Conservation (phyloP, 2,888 invertebrate species). For the Sphaerophoria rueppellii region DNA sequence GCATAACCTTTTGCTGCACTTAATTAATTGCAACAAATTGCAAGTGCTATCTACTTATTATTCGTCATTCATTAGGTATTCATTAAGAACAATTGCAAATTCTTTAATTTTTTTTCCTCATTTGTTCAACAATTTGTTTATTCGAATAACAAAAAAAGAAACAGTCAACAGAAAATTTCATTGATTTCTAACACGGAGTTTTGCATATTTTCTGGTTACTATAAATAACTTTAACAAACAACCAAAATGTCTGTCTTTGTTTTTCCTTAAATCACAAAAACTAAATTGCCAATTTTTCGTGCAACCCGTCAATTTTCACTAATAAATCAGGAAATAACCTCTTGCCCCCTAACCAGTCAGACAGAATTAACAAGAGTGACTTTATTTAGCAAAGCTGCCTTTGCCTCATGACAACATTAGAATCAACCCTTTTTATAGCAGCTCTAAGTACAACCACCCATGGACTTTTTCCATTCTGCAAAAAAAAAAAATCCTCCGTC, state of each 20-base stretch:
- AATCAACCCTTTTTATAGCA: slow-evolving; percentile 24
- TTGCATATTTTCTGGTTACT: too few relatives aligned
- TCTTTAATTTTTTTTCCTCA: background rate
- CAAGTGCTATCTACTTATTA: background rate
- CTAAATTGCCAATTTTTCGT: background rate
- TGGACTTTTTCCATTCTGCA: slow-evolving; percentile 5
- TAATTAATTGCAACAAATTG: slow-evolving; percentile 29
- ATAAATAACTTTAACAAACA: background rate
- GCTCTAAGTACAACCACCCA: background rate
- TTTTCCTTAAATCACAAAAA: background rate
- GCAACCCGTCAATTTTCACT: slow-evolving; percentile 3
- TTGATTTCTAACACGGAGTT: too few relatives aligned
- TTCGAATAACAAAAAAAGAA: background rate
- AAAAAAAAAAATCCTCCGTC: slow-evolving; percentile 38
- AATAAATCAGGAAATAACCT: slow-evolving; percentile 21
- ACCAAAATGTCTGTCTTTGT: background rate
- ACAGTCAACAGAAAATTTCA: too few relatives aligned
- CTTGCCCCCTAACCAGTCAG: slow-evolving; percentile 24
- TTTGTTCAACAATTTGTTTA: background rate
- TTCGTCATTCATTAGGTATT: background rate
- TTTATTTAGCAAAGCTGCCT: slow-evolving; percentile 13
- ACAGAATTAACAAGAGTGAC: slow-evolving; percentile 14
- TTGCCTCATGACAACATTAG: background rate
- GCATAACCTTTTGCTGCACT: too few relatives aligned
- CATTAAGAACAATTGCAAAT: background rate